Base-by-base conservation (phyloP, 2,888 invertebrate species). In the Drosophila kokeensis region DNA sequence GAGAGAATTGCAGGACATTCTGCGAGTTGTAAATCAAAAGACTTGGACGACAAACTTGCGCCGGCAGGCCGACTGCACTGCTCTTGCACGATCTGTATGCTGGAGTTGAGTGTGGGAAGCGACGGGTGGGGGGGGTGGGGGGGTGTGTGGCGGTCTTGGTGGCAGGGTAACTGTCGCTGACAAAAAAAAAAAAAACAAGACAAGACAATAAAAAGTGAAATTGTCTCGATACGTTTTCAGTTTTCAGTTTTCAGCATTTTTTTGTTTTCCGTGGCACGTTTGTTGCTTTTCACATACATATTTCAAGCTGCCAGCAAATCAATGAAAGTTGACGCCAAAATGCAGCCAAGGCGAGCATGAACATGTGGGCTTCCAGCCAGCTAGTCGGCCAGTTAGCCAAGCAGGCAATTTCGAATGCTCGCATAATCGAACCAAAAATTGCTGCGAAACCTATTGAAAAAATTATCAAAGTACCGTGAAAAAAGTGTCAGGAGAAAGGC, bases 341-440 rank as follows among this genome's bases (percentile, higher is more conserved):
- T 77, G 76, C 76, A 76, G 64, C 55, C 61, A 60, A 48, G 38
- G 52, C 53, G 42, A 58, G 59, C 75, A 58, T 61, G 61, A 27
- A 54, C 66, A 69, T 77, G 62, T 76, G 65, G 71, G 69, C 74
- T 64, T 57, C 61, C 75, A 69, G 64, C 49, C 36, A 53, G 61
- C 29, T 52, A 42, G 57, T 4, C 29, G 48, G 62, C 4, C 49
- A 55, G 64, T 0, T 13, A 50, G 13, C 10, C 40, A 40, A 52
- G 7, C 61, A 69, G 78, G 60, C 58, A 79, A 79, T 73, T 83
- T 79, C 78, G 78, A 74, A 73, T 82, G 77, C 86, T 86, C 83
- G 83, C 88, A 86, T 78, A 86, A 88, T 85, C 85, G 82, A 80
- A 73, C 87, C 85, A 75, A 83, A 87, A 85, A 78, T 53, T 76